Conservation (phyloP, 2,113 vertebrate genomes). For the Microtus ochrogaster region DNA sequence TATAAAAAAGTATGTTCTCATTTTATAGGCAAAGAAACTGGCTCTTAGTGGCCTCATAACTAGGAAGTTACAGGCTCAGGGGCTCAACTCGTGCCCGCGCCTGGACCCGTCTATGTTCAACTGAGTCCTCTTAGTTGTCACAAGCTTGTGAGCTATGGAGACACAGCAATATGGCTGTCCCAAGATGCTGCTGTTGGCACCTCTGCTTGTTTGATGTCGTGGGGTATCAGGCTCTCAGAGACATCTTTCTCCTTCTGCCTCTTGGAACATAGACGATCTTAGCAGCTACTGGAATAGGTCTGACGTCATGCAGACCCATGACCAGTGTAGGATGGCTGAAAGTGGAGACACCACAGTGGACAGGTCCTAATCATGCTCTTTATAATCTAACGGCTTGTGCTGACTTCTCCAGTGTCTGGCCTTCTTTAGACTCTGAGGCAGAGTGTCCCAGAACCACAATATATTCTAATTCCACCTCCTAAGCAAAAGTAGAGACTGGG, state of each 20-base stretch:
- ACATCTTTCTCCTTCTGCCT: neutral
- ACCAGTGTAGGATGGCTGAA: neutral
- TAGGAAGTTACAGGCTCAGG: neutral
- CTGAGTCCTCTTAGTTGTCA: neutral
- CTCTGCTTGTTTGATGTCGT: neutral
- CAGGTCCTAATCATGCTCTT: no score
- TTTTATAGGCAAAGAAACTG: neutral
- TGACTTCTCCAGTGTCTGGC: neutral
- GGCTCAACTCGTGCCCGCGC: fast-evolving
- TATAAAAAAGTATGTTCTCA: neutral
- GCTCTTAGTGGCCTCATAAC: neutral
- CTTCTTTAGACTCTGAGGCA: neutral
- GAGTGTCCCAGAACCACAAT: neutral
- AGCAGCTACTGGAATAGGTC: neutral
- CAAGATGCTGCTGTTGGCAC: neutral
- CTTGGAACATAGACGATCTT: neutral
- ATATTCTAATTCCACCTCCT: neutral
- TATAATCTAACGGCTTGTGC: neutral
- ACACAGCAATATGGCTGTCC: neutral
- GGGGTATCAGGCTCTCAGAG: neutral
- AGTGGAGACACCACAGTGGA: neutral
- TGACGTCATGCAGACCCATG: neutral
- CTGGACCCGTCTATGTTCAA: neutral
- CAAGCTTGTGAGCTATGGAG: neutral
- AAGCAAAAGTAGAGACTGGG: neutral